Evolutionary conservation across 2,797 vertebrate species (phyloP).

Genomic region (Hypotaenidia philippensis): DNA sequence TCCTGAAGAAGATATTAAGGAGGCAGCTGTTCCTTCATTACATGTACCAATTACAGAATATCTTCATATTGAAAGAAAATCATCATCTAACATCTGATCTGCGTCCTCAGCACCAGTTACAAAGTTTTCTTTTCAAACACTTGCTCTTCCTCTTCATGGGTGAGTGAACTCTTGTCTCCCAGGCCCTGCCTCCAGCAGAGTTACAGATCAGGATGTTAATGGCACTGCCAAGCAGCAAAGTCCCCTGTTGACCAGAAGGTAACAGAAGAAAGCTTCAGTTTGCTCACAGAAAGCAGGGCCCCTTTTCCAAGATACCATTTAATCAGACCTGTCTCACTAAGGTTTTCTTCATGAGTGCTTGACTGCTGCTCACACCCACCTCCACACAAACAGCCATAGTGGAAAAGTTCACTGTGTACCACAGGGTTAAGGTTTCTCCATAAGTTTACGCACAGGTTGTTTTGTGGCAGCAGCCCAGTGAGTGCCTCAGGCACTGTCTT

Average conservation of each 20-base stretch:
- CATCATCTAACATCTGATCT: neutral
- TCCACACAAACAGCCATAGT: neutral
- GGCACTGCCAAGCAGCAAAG: neutral
- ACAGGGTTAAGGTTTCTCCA: neutral
- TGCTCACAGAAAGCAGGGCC: neutral
- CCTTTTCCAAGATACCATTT: neutral
- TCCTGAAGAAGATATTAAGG: neutral
- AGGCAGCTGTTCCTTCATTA: neutral
- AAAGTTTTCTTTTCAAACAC: neutral
- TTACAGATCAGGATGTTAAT: neutral
- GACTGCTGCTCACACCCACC: neutral
- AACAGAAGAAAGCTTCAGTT: neutral
- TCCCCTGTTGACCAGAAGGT: neutral
- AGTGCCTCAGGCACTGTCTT: neutral
- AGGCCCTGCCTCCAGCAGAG: neutral
- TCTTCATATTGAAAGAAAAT: neutral
- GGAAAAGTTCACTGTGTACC: neutral
- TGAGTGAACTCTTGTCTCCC: neutral
- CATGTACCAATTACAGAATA: neutral
- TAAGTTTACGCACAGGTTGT: neutral
- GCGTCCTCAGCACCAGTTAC: neutral
- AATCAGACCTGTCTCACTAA: neutral
- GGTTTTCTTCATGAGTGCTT: neutral
- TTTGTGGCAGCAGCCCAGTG: neutral
- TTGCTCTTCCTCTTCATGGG: neutral